These are phyloP conservation scores for Acrobasis suavella DNA, from an alignment of 2,888 invertebrate genomes.

Conservation along the genomic window DNA sequence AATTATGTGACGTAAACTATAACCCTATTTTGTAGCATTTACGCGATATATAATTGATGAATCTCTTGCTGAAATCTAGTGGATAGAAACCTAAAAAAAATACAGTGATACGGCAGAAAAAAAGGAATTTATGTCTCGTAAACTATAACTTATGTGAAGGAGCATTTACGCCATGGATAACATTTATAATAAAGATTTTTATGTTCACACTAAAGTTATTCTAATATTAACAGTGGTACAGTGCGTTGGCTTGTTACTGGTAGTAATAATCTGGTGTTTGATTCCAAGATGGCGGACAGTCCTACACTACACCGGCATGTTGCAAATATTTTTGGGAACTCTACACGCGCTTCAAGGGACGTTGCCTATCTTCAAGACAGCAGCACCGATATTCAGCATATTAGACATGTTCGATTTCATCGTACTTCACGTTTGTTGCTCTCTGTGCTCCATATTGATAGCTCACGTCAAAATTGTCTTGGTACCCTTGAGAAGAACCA, in stretches of 20 bases:
- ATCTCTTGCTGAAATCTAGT: too few species aligned
- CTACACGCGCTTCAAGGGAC: background rate
- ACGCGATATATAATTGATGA: too few species aligned
- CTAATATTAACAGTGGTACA: background rate
- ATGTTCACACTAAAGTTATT: too few species aligned
- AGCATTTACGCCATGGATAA: too few species aligned
- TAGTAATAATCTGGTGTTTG: background rate
- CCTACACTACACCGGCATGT: background rate
- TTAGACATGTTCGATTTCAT: background rate
- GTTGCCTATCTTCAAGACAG: background rate
- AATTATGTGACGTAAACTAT: too few species aligned
- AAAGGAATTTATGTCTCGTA: too few species aligned
- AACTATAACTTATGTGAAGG: too few species aligned
- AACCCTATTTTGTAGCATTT: too few species aligned
- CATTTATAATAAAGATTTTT: too few species aligned
- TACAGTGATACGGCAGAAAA: too few species aligned
- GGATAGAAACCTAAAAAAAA: too few species aligned
- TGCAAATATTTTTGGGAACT: background rate
- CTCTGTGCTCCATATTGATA: background rate
- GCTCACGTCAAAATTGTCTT: conserved; percentile 8
- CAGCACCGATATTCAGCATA: too few species aligned
- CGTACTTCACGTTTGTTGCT: conserved; percentile 1
- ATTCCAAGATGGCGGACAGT: conserved; percentile 13
- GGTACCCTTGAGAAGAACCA: background rate
- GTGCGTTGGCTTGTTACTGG: background rate